Base-by-base conservation (phyloP, 2,888 invertebrate genomes). In the Busseola fusca region DNA sequence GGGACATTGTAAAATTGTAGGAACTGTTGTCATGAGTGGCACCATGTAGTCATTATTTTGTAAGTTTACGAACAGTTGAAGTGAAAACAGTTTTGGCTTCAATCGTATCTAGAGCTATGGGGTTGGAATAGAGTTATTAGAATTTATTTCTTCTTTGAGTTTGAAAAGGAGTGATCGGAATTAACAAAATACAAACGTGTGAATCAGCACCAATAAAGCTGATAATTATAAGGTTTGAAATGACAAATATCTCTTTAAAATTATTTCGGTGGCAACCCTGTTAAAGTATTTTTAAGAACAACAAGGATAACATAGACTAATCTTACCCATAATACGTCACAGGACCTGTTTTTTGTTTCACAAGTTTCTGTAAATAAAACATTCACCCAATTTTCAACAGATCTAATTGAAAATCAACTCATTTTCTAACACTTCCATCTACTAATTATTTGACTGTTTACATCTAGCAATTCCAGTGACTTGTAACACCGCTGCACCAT, bases 401-500 rank as follows among this genome's bases (percentile, higher is more conserved):
- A 63, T 30, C 34, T 34, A 16, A 65, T 56, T 14, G 10, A 52
- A 63, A 56, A 63, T 58, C 12, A 30, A 66, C 34, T 64, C 66
- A 69, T 50, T 56, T 67, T 50, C 14, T 52, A 52, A 64, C 50
- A 30, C 27, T 64, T 58, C 10, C 50, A 21, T 62, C 52, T 45
- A 37, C 7, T 56, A 67, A 62, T 66, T 45, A 6, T 27, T 14
- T 45, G 69, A 66, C 74, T 66, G 30, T 56, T 25, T 48, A 54
- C 73, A 64, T 45, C 60, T 37, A 67, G 67, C 67, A 62, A 67
- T 69, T 78, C 42, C 57, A 64, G 78, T 21, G 50, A 45, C 64
- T 66, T 72, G 69, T 80, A 71, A 50, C 56, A 63, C 12, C 57
- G 45, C 62, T 69, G 66, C 58, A 59, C 57, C 50, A 64, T 69